A percentile compares a stretch with the other conserved stretches of the same genome.
These are phyloP conservation scores for Lamellibrachia satsuma DNA, from an alignment of 2,888 invertebrate genomes.

Conservation along the genomic window DNA sequence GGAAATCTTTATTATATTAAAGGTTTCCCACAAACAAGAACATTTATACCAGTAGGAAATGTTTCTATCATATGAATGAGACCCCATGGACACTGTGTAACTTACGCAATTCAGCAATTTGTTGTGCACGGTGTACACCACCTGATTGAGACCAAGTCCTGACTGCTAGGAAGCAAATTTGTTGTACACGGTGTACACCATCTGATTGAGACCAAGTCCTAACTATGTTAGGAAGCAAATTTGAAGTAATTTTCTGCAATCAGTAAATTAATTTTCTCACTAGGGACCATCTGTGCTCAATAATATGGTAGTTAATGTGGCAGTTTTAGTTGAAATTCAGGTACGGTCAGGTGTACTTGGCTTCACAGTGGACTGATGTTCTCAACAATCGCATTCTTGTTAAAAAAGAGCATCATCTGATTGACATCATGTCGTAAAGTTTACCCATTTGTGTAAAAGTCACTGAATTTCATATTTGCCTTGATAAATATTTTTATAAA, in stretches of 20 bases:
- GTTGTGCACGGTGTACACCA: neutral
- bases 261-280: neutral
- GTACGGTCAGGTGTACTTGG: neutral
- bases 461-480: neutral
- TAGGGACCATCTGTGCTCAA: neutral
- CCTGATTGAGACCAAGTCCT: neutral
- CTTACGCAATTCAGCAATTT: neutral
- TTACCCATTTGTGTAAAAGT: neutral
- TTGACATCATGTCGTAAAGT: neutral
- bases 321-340: neutral
- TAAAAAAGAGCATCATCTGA: no score
- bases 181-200: neutral
- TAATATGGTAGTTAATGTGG: neutral
- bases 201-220: neutral
- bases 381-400: neutral
- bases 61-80: neutral
- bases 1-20: no score
- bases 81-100: neutral
- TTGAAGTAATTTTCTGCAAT: neutral
- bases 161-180: neutral
- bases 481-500: neutral
- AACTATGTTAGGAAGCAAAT: neutral
- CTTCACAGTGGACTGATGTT: neutral
- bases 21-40: no score
- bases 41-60: no score